These are phyloP conservation scores for Perca schrenkii DNA, from an alignment of 2,113 vertebrate species.

Conservation along the genomic window DNA sequence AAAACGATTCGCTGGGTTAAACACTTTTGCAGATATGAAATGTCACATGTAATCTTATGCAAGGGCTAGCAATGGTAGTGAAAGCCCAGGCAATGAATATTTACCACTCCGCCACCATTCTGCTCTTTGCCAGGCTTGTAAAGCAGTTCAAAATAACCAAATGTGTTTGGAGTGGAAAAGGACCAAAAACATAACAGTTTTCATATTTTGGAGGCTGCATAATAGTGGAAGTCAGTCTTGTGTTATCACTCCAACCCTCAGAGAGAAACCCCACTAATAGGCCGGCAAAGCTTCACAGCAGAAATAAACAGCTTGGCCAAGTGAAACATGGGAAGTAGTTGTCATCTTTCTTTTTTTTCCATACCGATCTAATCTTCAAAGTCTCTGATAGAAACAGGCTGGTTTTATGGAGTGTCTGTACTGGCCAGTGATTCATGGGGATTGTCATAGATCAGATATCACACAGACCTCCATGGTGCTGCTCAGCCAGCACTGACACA, in stretches of 20 bases:
- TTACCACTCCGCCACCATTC: slow-evolving; percentile 54
- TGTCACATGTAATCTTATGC: slow-evolving; percentile 41
- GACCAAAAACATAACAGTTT: slow-evolving; percentile 72
- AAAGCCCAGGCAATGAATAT: slow-evolving; percentile 43
- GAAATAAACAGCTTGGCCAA: slow-evolving; percentile 73
- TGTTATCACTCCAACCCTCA: slow-evolving; percentile 76
- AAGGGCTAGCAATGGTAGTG: slow-evolving; percentile 21
- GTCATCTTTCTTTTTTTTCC: slow-evolving; percentile 66
- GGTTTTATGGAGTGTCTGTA: slow-evolving; percentile 69
- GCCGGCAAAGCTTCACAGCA: slow-evolving; percentile 65
- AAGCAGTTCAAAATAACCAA: slow-evolving; percentile 67
- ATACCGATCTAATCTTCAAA: slow-evolving; percentile 79
- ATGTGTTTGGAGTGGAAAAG: slow-evolving; percentile 75
- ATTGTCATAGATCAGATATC: slow-evolving; percentile 76
- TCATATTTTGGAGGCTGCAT: slow-evolving; percentile 75
- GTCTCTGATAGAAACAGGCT: slow-evolving; percentile 65
- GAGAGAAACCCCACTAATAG: slow-evolving; percentile 73
- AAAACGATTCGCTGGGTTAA: slow-evolving; percentile 31
- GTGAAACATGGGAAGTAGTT: slow-evolving; percentile 79
- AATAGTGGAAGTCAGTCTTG: slow-evolving; percentile 71
- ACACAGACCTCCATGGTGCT: slow-evolving; percentile 71
- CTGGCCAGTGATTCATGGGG: slow-evolving; percentile 70
- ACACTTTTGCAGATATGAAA: slow-evolving; percentile 52
- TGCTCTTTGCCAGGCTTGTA: slow-evolving; percentile 59
- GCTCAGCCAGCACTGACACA: slow-evolving; percentile 52